Evolutionary conservation across 2,113 vertebrate genomes (phyloP).

Genomic region (Hyperopisus bebe): DNA sequence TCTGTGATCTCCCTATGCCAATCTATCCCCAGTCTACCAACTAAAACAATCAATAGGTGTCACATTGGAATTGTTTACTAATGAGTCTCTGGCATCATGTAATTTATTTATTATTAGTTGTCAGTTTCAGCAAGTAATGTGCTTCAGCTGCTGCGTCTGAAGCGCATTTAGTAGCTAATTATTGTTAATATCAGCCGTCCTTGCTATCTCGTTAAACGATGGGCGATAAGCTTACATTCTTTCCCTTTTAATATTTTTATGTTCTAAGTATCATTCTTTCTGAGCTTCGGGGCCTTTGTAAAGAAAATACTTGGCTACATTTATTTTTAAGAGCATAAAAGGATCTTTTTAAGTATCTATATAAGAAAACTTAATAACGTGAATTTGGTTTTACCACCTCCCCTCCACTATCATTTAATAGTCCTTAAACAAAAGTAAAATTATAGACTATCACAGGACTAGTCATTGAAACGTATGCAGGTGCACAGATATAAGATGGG

Average conservation of each 20-base stretch:
- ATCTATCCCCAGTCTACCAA: constrained; percentile 43
- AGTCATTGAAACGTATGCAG: constrained; percentile 62
- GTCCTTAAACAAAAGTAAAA: constrained; percentile 21
- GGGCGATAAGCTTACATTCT: neutral
- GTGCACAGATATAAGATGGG: constrained; percentile 62
- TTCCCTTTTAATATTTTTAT: neutral
- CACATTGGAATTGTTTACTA: neutral
- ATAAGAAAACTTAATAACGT: neutral
- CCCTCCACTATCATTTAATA: neutral
- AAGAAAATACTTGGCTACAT: neutral
- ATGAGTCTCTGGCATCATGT: neutral
- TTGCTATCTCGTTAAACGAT: neutral
- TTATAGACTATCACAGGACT: constrained; percentile 35
- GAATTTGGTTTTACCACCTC: neutral
- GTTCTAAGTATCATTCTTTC: neutral
- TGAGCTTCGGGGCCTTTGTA: neutral
- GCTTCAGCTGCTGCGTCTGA: neutral
- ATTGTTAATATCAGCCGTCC: neutral
- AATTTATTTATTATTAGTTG: neutral
- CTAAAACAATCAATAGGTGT: constrained; percentile 39
- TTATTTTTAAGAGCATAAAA: neutral
- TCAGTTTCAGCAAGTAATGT: neutral
- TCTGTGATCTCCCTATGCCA: neutral
- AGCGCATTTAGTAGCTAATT: neutral
- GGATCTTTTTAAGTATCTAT: constrained; percentile 1